A percentile compares a stretch with the other conserved stretches of the same genome.
Conservation (phyloP, 1,140 invertebrate genomes). For the Drosophila simulans region DNA sequence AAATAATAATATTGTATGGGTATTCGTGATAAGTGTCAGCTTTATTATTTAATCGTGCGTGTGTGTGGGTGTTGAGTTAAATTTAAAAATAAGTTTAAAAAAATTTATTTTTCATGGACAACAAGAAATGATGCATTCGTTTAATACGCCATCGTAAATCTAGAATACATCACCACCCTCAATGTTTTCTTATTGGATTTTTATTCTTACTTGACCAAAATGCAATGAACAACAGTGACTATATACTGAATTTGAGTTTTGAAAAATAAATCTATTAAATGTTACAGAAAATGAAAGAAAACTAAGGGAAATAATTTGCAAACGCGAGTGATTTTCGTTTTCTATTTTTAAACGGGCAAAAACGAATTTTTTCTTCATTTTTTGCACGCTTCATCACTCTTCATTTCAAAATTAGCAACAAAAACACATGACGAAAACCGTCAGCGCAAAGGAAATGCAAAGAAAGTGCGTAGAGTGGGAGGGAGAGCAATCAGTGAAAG, state of each 20-base stretch:
- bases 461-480: conserved; percentile 55
- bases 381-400: conserved; percentile 46
- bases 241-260: too few relatives aligned
- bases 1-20: conserved; percentile 9
- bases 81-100: background rate
- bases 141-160: too few relatives aligned
- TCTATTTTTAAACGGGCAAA: conserved; percentile 59
- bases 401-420: conserved; percentile 72
- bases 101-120: background rate
- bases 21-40: conserved; percentile 24
- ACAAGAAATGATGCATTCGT: background rate
- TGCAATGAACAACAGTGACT: too few relatives aligned
- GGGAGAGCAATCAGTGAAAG: background rate
- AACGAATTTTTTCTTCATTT: conserved; percentile 18
- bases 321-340: conserved; percentile 17
- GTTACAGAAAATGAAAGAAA: background rate
- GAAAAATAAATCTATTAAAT: background rate
- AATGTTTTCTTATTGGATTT: background rate
- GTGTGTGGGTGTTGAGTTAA: conserved; percentile 9
- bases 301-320: conserved; percentile 2
- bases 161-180: too few relatives aligned
- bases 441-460: conserved; percentile 54
- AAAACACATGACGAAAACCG: conserved; percentile 57
- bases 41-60: background rate
- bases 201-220: too few relatives aligned